Evolutionary conservation across 2,797 vertebrate species (phyloP), one percentile per base, ranked within the genome.

Genomic region (Coendou prehensilis): DNA sequence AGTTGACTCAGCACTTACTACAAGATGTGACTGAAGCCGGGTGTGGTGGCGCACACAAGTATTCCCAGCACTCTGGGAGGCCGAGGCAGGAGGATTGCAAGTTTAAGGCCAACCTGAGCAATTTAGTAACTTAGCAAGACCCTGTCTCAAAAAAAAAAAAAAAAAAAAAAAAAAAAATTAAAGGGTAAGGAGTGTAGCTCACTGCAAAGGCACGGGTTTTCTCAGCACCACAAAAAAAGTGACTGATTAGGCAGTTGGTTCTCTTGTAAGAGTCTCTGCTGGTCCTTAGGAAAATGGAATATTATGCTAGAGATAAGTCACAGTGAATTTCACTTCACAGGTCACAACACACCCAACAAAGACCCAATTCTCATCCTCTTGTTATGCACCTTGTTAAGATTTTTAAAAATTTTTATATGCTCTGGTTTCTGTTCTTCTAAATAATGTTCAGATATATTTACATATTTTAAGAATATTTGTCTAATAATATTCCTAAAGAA

Each of bases 401-500:
- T 91, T 64, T 37, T 26, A 3, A 30, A n/a, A 61, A 82, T 1
- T 71, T 56, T 63, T 50, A 64, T 30, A 63, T 52, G 18, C 5
- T 83, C 73, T 73, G 15, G 7, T 89, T 92, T 15, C 2, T 71
- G 41, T 82, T 90, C 10, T 80, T 75, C 61, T 82, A 94, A 93
- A 79, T 80, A 76, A 63, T 20, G 71, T n/a, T 87, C 76, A 92
- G 28, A 87, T 0, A 75, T 73, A 56, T 7, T 30, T 45, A 76
- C 4, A 64, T 67, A 91, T 64, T 97, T 91, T 89, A 93, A 75
- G n/a, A 67, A 78, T 82, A 47, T 61, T 79, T 87, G 54, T 20
- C n/a, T 90, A 94, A 87, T 92, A 81, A 61, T 84, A 88, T 71
- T 71, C 28, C 88, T 71, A 86, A 85, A 94, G 47, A 93, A 61